Evolutionary conservation across 2,888 invertebrate species (phyloP), one percentile per base, ranked within the genome.

Genomic region (Hydriomena furcata): DNA sequence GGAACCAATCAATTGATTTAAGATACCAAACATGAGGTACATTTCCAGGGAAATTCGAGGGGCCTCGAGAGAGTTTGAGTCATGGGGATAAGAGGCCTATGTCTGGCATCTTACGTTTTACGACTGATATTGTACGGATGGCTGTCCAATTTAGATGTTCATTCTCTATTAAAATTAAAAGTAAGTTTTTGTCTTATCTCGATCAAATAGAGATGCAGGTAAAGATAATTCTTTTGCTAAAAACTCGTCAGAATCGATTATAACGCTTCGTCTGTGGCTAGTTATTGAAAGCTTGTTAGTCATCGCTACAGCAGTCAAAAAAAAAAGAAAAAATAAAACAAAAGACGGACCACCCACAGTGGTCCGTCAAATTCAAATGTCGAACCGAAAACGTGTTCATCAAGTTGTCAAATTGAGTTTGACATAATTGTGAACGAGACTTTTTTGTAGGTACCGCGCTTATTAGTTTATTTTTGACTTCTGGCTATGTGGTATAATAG

Each of bases 351-450:
- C 89, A 89, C 89, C 89, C 89, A 87, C 82, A 76, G 61, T 63
- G 84, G 71, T 77, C 76, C 73, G 81, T 85, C 84, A 83, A 83
- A 81, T 79, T 79, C 76, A 67, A 81, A 81, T 71, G 76, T 84
- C 79, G 81, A 79, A 76, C 71, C 65, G 66, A 76, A 46, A 81
- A 78, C 85, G 83, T 88, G 88, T 87, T 88, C 89, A 87, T 88
- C 88, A 85, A 86, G 76, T 84, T 88, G 87, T 87, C 88, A 87
- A 88, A 89, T 88, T 78, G 81, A 77, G 73, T 87, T 85, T 84
- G 89, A 89, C 89, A 82, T 87, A 86, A 87, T 87, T 84, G 81
- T 79, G 79, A 82, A 81, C 73, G 73, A 71, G 63, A 67, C 73
- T 77, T 82, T 81, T 81, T 81, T 80, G 62, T 73, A 53, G 56